These are phyloP conservation scores for Muntiacus reevesi DNA, from an alignment of 2,113 vertebrate genomes.

Conservation along the genomic window DNA sequence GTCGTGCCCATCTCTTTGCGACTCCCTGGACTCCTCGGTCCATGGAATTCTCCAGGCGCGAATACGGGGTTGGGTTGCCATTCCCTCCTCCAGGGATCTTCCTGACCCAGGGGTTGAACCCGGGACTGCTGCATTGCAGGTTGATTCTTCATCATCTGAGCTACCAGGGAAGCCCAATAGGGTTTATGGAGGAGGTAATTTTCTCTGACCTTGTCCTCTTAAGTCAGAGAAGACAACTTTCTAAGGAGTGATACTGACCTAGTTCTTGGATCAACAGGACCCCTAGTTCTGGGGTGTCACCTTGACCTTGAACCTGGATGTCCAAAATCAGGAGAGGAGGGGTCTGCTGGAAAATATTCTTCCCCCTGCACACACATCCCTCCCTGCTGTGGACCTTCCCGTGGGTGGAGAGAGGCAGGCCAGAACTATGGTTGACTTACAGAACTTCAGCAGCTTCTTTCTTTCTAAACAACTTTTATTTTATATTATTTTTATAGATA, in stretches of 20 bases:
- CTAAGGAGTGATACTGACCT: neutral
- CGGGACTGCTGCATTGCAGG: neutral
- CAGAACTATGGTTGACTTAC: neutral
- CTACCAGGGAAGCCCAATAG: neutral
- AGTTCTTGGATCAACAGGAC: neutral
- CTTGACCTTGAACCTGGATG: neutral
- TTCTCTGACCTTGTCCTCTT: neutral
- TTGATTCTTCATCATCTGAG: neutral
- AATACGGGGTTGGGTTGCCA: neutral
- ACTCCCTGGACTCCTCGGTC: neutral
- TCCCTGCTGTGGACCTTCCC: neutral
- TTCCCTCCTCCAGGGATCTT: neutral
- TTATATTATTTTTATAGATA: neutral
- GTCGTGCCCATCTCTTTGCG: neutral
- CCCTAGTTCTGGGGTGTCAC: neutral
- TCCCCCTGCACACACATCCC: rapidly evolving
- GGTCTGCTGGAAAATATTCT: neutral
- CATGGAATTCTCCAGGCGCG: neutral
- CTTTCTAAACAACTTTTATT: neutral
- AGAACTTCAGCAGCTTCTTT: neutral
- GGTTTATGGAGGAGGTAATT: neutral
- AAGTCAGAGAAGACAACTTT: neutral
- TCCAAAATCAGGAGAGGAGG: neutral
- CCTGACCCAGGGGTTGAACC: neutral
- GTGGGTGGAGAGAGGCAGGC: neutral